Percentiles rank a stretch among this genome's conserved stretches.
These are phyloP conservation scores for Hucho hucho DNA, from an alignment of 2,113 vertebrate genomes.

Conservation along the genomic window DNA sequence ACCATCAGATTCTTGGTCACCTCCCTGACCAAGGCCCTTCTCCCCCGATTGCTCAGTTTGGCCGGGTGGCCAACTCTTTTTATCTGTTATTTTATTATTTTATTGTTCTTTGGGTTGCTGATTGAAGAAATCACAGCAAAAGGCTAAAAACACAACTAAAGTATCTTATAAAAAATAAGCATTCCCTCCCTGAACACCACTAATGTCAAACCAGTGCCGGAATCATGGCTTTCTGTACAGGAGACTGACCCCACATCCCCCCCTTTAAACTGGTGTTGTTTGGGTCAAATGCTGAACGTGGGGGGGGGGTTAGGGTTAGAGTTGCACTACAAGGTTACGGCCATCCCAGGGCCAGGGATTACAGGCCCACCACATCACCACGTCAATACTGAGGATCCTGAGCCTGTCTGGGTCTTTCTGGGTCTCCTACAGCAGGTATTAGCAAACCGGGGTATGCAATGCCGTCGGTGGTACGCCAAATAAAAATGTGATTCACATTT, in stretches of 20 bases:
- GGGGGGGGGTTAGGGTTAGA: too few relatives aligned
- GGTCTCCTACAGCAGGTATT: slow-evolving; percentile 72
- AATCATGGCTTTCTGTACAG: slow-evolving; percentile 24
- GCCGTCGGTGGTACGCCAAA: too few relatives aligned
- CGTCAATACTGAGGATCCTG: slow-evolving; percentile 74
- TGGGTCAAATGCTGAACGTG: slow-evolving; percentile 37
- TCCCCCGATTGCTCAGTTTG: too few relatives aligned
- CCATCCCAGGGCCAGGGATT: slow-evolving; percentile 69
- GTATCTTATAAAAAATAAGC: not conserved
- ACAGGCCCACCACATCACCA: slow-evolving; percentile 52
- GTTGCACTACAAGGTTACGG: too few relatives aligned
- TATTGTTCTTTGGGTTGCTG: too few relatives aligned
- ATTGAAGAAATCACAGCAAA: too few relatives aligned
- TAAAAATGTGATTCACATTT: too few relatives aligned
- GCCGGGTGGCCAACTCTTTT: too few relatives aligned
- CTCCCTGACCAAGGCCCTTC: too few relatives aligned
- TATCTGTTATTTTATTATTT: too few relatives aligned
- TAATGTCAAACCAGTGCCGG: not conserved
- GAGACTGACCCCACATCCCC: slow-evolving; percentile 26
- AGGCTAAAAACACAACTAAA: not conserved
- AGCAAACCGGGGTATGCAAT: too few relatives aligned
- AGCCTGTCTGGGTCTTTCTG: slow-evolving; percentile 60
- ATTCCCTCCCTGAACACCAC: too few relatives aligned
- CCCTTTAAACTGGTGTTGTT: slow-evolving; percentile 21
- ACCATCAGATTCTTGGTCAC: slow-evolving; percentile 12